Base-by-base conservation (phyloP, 2,113 vertebrate species). In the Misgurnus mizolepis region DNA sequence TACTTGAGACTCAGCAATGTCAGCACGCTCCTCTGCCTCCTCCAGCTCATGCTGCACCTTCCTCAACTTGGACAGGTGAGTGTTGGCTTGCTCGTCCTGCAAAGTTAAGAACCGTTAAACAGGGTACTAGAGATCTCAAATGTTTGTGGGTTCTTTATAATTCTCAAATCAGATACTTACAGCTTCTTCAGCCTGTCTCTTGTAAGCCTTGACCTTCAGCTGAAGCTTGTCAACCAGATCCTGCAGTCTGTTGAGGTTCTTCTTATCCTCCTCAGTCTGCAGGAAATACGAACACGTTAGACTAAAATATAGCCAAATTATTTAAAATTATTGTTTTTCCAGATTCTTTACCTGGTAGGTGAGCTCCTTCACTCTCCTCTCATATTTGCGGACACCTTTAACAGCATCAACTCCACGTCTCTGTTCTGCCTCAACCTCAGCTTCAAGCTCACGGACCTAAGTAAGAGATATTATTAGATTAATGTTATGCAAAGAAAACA, bases 111-210 rank as follows among this genome's bases (percentile, higher is more conserved):
- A 58, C 1, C 3, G 6, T 7, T 58, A 18, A 18, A 18, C 55
- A 58, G 15, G 15, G 17, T n/a, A 56, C 15, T n/a, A 56, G n/a
- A 8, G 3, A 50, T 50, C 49, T 50, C 7, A 50, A 9, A 50
- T 50, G 43, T 45, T 45, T 5, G 5, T 8, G 7, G n/a, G 55
- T 6, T 17, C 2, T 50, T 40, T 73, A 40, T 1, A 49, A 1
- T 47, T n/a, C 2, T 18, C 2, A 47, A n/a, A 11, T n/a, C 3
- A 39, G 1, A 3, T 50, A 78, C 84, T 69, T 6, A 84, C 83
- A 64, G 94, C 89, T 64, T 98, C 96, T 89, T 98, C 96, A 81
- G 95, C 85, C 90, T 97, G 95, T 73, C 95, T 95, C 92, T 56
- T 56, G 17, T 56, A 56, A n/a, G 15, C 55, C 6, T 56, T 56